phyloP scores from a whole-genome alignment of 92 coral and sea anemone genomes.

The Siderastrea siderea region DNA sequence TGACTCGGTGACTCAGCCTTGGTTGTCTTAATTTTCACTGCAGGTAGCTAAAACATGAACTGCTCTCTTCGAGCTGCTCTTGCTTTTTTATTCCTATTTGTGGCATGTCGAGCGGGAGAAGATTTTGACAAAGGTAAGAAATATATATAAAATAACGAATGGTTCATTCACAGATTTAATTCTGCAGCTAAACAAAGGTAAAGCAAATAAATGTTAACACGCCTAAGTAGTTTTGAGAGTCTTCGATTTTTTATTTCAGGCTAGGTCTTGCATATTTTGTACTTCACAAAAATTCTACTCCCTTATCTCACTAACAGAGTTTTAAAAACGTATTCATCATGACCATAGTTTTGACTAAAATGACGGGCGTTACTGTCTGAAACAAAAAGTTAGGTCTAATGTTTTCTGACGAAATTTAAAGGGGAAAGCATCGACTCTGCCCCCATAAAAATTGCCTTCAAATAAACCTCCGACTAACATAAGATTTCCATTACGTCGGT shows the following conservation, averaged over 20 bases:
- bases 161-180: neutral
- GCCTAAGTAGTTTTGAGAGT: neutral
- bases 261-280: neutral
- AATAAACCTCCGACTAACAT: too few relatives aligned
- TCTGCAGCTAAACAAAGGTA: neutral
- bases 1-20: neutral
- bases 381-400: neutral
- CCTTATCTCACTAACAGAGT: too few relatives aligned
- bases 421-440: neutral
- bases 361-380: neutral
- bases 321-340: neutral
- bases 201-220: neutral
- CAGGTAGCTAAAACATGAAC: conserved; percentile 34
- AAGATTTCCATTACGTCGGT: too few relatives aligned
- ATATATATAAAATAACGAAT: neutral
- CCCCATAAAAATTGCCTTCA: too few relatives aligned
- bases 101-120: conserved; percentile 14
- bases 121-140: conserved; percentile 48
- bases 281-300: neutral
- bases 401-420: neutral
- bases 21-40: neutral
- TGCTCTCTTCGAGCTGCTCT: neutral
- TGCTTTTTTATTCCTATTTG: neutral
- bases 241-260: too few relatives aligned
- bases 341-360: neutral